phyloP scores from a whole-genome alignment of 2,113 vertebrate genomes.

The Labeo rohita region DNA sequence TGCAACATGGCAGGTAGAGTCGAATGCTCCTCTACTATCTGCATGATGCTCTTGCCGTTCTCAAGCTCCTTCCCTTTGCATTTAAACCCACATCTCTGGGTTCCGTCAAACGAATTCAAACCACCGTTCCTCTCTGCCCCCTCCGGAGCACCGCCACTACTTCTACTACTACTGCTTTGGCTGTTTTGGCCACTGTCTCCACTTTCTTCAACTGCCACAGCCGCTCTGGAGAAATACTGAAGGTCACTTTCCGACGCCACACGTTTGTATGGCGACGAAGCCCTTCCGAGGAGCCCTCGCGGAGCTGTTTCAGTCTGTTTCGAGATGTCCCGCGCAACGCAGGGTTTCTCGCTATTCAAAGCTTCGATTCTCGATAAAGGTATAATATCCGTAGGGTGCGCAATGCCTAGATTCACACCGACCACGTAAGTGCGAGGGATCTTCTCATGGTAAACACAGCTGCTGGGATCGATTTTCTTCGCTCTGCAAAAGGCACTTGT shows the following conservation, averaged over 20 bases:
- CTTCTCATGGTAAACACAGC: slow-evolving; percentile 88
- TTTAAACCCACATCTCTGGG: slow-evolving; percentile 88
- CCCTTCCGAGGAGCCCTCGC: slow-evolving; percentile 65
- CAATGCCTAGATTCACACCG: slow-evolving; percentile 88
- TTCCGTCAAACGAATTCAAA: slow-evolving; percentile 72
- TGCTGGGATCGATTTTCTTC: slow-evolving; percentile 91
- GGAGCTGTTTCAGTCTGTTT: slow-evolving; percentile 80
- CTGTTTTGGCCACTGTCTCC: slow-evolving; percentile 37
- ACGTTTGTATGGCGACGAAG: slow-evolving; percentile 59
- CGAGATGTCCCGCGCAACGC: slow-evolving; percentile 74
- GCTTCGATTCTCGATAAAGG: slow-evolving; percentile 78
- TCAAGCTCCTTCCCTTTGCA: slow-evolving; percentile 84
- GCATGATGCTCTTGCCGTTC: slow-evolving; percentile 83
- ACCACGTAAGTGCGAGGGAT: slow-evolving; percentile 86
- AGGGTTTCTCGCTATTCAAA: slow-evolving; percentile 74
- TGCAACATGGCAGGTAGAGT: slow-evolving; percentile 92
- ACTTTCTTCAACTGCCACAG: slow-evolving; percentile 11
- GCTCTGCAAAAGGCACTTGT: slow-evolving; percentile 98
- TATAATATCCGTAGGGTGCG: slow-evolving; percentile 82
- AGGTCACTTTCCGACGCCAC: slow-evolving; percentile 53
- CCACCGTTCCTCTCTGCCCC: slow-evolving; percentile 62
- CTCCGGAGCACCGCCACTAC: slow-evolving; percentile 46
- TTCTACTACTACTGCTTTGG: slow-evolving; percentile 18
- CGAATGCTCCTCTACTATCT: slow-evolving; percentile 92
- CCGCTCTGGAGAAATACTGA: slow-evolving; percentile 41